Evolutionary conservation across 2,113 vertebrate species (phyloP).

Genomic region (Macaca mulatta): DNA sequence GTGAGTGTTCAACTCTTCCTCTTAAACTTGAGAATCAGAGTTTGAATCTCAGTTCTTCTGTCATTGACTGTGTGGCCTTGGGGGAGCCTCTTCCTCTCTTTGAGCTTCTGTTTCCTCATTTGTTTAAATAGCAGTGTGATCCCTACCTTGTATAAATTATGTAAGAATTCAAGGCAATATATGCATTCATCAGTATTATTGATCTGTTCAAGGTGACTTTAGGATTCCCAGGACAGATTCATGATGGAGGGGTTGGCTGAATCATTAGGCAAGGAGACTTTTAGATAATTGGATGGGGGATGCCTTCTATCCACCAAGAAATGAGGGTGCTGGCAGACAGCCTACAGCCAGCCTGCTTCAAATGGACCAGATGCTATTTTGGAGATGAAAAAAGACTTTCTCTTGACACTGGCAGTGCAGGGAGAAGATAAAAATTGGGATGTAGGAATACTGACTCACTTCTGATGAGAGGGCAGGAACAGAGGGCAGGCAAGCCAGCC

Average conservation of each 20-base stretch:
- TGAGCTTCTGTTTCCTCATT: slow-evolving; percentile 6
- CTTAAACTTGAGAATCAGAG: background rate
- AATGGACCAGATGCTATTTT: slow-evolving; percentile 78
- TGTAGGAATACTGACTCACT: slow-evolving; percentile 47
- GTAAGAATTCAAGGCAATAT: slow-evolving; percentile 31
- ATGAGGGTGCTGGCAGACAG: slow-evolving; percentile 67
- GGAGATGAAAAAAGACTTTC: slow-evolving; percentile 77
- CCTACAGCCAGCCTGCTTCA: slow-evolving; percentile 62
- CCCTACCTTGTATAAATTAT: background rate
- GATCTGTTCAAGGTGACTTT: slow-evolving; percentile 69
- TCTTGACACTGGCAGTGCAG: slow-evolving; percentile 73
- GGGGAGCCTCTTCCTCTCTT: background rate
- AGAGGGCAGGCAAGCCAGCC: background rate
- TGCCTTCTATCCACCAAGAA: slow-evolving; percentile 66
- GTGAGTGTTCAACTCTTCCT: background rate
- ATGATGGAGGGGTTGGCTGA: slow-evolving; percentile 58
- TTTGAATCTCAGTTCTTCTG: slow-evolving; percentile 6
- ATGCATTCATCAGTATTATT: background rate
- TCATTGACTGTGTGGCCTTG: background rate
- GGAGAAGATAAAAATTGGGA: slow-evolving; percentile 61
- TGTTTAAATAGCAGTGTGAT: slow-evolving; percentile 20
- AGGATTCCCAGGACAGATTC: slow-evolving; percentile 27
- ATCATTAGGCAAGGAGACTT: slow-evolving; percentile 58
- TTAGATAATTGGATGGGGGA: slow-evolving; percentile 75
- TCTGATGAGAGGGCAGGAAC: background rate